phyloP scores from a whole-genome alignment of 1,140 invertebrate species.

The Macrosteles quadrilineatus region DNA sequence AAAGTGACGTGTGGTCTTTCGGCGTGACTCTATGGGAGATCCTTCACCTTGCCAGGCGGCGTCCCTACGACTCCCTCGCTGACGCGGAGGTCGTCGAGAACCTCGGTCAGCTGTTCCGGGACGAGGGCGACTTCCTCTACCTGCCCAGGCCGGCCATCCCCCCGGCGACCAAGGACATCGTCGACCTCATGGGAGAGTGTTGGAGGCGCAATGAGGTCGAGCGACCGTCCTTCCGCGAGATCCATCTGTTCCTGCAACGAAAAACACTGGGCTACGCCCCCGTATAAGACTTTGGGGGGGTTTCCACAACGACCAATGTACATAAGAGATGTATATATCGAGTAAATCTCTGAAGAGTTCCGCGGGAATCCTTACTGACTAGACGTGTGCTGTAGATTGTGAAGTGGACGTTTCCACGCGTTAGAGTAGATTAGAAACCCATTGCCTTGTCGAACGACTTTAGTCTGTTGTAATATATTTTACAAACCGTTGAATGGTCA shows the following conservation, averaged over 20 bases:
- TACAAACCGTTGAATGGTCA: neutral
- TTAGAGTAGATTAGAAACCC: conserved; percentile 11
- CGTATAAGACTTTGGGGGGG: conserved; percentile 2
- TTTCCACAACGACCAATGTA: conserved; percentile 8
- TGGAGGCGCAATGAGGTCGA: conserved; percentile 79
- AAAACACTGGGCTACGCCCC: conserved; percentile 77
- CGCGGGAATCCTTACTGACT: neutral
- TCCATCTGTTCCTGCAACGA: conserved; percentile 82
- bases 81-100: conserved; percentile 74
- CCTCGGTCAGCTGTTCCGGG: conserved; percentile 63
- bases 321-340: neutral
- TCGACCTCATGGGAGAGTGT: conserved; percentile 87
- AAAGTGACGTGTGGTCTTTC: conserved; percentile 74
- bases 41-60: conserved; percentile 64
- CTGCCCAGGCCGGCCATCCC: conserved; percentile 65
- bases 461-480: conserved; percentile 19
- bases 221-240: conserved; percentile 82
- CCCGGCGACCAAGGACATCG: conserved; percentile 72
- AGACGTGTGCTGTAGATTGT: conserved; percentile 20
- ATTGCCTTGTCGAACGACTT: conserved; percentile 19
- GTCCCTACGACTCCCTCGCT: conserved; percentile 69
- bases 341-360: neutral
- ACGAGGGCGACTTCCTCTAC: conserved; percentile 60
- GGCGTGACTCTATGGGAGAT: conserved; percentile 78
- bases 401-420: neutral